phyloP scores from a whole-genome alignment of 2,797 vertebrate species.

The Bryconaethiops microstoma region DNA sequence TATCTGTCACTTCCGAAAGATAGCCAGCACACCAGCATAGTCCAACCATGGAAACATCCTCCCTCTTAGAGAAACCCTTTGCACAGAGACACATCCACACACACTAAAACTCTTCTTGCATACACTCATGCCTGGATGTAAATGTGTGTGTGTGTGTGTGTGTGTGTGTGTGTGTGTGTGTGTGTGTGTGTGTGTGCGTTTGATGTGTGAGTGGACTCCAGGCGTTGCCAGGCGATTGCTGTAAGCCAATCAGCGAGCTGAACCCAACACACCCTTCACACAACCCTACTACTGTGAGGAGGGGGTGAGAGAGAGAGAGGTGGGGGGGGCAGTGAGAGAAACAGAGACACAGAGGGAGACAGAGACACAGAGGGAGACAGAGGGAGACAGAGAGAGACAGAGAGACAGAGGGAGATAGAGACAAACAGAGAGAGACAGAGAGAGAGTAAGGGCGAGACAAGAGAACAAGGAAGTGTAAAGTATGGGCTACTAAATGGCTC shows the following conservation, averaged over 20 bases:
- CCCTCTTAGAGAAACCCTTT: not conserved
- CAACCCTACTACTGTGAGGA: constrained; percentile 35
- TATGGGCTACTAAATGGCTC: constrained; percentile 43
- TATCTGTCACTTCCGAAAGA: constrained; percentile 1
- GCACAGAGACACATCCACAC: constrained; percentile 18
- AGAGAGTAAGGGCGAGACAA: not conserved
- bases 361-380: too few species aligned
- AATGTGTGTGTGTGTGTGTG: constrained; percentile 32
- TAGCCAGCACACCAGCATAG: constrained; percentile 11
- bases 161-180: constrained; percentile 10
- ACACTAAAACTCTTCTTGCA: constrained; percentile 19
- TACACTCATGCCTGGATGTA: constrained; percentile 8
- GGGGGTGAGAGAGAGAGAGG: constrained; percentile 13
- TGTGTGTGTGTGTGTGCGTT: not conserved
- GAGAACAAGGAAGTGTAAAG: not conserved
- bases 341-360: constrained; percentile 29
- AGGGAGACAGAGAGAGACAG: constrained; percentile 15
- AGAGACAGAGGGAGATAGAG: too few species aligned
- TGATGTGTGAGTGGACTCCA: constrained; percentile 61
- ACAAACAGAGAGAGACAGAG: not conserved
- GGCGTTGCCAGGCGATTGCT: constrained; percentile 77
- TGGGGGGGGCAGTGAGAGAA: constrained; percentile 51
- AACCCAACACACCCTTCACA: constrained; percentile 44
- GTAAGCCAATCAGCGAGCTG: constrained; percentile 61
- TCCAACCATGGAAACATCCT: not conserved